phyloP scores from a whole-genome alignment of 2,797 vertebrate genomes.

The Rhinella marina region DNA sequence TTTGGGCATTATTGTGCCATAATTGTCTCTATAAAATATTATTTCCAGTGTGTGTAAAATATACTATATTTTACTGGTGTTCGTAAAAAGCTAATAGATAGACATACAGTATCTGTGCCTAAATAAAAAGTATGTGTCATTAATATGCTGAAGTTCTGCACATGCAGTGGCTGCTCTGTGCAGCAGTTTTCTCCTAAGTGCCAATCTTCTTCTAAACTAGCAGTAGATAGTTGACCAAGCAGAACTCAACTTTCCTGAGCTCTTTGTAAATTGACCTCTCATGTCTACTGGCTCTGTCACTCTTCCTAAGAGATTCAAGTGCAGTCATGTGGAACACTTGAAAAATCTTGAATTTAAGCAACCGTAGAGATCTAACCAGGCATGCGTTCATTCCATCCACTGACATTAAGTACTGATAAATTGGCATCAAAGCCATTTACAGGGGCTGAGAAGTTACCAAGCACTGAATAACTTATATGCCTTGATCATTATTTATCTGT shows the following conservation, averaged over 20 bases:
- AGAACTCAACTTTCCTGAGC: slow-evolving; percentile 57
- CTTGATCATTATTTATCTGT: background rate
- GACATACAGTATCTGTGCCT: background rate
- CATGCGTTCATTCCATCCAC: slow-evolving; percentile 16
- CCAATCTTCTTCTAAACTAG: slow-evolving; percentile 49
- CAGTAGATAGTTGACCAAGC: slow-evolving; percentile 62
- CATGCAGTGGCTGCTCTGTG: background rate
- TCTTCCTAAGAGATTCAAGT: slow-evolving; percentile 57
- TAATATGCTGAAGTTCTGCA: background rate
- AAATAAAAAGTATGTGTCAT: background rate
- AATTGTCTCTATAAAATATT: background rate
- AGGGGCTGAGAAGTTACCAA: background rate
- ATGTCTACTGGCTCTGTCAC: slow-evolving; percentile 63
- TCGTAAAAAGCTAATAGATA: background rate
- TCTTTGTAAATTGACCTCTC: slow-evolving; percentile 40
- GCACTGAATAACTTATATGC: background rate
- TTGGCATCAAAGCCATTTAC: background rate
- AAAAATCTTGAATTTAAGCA: slow-evolving; percentile 24
- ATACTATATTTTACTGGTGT: background rate
- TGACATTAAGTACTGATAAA: background rate
- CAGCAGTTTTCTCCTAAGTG: background rate
- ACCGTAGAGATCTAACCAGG: background rate
- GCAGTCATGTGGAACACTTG: slow-evolving; percentile 44
- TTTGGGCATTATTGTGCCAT: background rate
- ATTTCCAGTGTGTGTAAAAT: background rate